Conservation (phyloP, 2,888 invertebrate species). For the Cyclophora albipunctata region DNA sequence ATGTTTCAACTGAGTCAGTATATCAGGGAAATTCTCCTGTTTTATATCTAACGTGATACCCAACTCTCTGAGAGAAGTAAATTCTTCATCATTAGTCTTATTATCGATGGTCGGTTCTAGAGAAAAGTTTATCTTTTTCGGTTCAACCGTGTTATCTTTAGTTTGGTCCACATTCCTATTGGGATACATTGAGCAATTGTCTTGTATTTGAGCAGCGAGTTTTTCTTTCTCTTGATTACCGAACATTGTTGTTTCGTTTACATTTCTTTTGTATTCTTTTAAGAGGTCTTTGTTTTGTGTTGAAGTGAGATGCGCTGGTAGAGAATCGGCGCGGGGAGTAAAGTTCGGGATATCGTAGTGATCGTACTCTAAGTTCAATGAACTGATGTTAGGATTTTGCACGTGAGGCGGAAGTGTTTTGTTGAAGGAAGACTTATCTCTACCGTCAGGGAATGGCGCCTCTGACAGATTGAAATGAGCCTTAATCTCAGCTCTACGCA, state of each 20-base stretch:
- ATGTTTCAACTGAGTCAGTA: constrained; percentile 59
- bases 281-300: constrained; percentile 49
- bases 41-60: constrained; percentile 64
- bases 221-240: constrained; percentile 43
- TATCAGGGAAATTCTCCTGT: constrained; percentile 62
- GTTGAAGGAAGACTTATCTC: constrained; percentile 37
- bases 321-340: constrained; percentile 56
- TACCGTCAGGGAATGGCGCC: constrained; percentile 29
- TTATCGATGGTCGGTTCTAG: constrained; percentile 50
- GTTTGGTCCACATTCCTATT: constrained; percentile 57
- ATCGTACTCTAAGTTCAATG: constrained; percentile 51
- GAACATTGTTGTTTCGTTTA: constrained; percentile 63
- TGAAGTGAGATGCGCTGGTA: constrained; percentile 58
- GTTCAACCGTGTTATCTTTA: constrained; percentile 56
- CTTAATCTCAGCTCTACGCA: constrained; percentile 65
- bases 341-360: constrained; percentile 42
- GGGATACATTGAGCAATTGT: constrained; percentile 68
- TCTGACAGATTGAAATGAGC: constrained; percentile 39
- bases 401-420: constrained; percentile 54
- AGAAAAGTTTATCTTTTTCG: constrained; percentile 67
- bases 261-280: constrained; percentile 54
- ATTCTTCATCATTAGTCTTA: constrained; percentile 51
- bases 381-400: constrained; percentile 51
- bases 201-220: constrained; percentile 51
- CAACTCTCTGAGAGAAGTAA: constrained; percentile 71